Evolutionary conservation across 2,113 vertebrate species (phyloP), one percentile per base, ranked within the genome.

Genomic region (Odontophorus gujanensis): DNA sequence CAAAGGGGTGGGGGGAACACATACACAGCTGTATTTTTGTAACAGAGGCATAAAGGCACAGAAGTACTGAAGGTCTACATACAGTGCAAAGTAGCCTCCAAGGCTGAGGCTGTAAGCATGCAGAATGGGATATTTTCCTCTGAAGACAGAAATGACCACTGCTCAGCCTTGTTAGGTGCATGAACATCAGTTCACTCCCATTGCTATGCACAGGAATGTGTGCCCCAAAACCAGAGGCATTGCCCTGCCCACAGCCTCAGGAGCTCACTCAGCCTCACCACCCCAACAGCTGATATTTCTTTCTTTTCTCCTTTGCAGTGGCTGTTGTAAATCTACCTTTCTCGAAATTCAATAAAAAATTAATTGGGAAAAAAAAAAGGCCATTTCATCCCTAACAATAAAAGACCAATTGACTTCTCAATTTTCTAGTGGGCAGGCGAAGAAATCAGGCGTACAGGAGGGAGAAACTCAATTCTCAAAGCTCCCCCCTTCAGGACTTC

Each of bases 391-490:
- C 72, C 59, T 71, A 77, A 87, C 78, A 89, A 95, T 96, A 95
- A 96, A 96, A 96, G 94, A 78, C 94, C 95, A 91, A 92, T 95
- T 97, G 94, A 95, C 95, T 92, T 94, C 87, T 96, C 93, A 90
- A 43, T 96, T 95, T 97, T 90, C 93, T 34, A 67, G 93, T 72
- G 87, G 91, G 85, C 91, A 92, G 81, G 75, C 66, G 76, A 57
- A 91, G 89, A 81, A 94, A 85, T 90, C 89, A 68, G 82, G 81
- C 85, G 47, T 14, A 78, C 2, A 7, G 68, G 89, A 57, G 68
- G 43, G 50, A 85, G 94, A 92, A 97, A 96, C 81, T 81, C 91
- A 91, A 94, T 96, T 97, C 95, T 59, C 73, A 66, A 63, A 87
- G 93, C 93, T 91, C 57, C 89, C 79, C 72, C 76, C 82, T 51